Conservation (phyloP, 2,888 invertebrate genomes). For the Thelaira solivaga region DNA sequence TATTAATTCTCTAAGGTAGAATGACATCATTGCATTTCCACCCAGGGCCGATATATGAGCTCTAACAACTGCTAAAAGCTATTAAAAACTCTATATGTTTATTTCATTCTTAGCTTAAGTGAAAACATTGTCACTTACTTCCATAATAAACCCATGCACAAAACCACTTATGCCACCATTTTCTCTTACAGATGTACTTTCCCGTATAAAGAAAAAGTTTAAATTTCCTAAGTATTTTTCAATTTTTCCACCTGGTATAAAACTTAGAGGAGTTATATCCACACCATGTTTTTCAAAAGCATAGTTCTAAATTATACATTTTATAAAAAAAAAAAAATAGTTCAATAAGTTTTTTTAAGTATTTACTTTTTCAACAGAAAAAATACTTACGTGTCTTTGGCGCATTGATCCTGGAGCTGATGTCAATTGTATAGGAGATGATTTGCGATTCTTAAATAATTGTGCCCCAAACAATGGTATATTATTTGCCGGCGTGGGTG, state of each 20-base stretch:
- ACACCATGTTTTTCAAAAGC: slow-evolving; percentile 79
- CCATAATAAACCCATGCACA: slow-evolving; percentile 94
- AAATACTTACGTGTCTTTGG: slow-evolving; percentile 50
- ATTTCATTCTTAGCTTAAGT: slow-evolving; percentile 3
- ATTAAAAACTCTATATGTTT: slow-evolving; percentile 5
- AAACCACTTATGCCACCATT: slow-evolving; percentile 95
- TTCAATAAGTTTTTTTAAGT: neutral
- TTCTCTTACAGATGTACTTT: slow-evolving; percentile 94
- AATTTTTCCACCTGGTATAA: slow-evolving; percentile 86
- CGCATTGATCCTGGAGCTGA: slow-evolving; percentile 61
- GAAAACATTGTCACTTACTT: slow-evolving; percentile 78
- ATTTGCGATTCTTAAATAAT: slow-evolving; percentile 78
- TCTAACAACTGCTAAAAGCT: slow-evolving; percentile 91
- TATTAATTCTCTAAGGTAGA: slow-evolving; percentile 94
- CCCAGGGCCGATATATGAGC: slow-evolving; percentile 95
- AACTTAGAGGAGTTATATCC: slow-evolving; percentile 88
- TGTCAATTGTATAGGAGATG: slow-evolving; percentile 78
- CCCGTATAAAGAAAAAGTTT: slow-evolving; percentile 96
- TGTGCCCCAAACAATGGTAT: slow-evolving; percentile 73
- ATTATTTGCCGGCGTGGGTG: slow-evolving; percentile 69
- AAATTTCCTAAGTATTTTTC: slow-evolving; percentile 92
- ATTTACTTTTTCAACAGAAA: too few species aligned
- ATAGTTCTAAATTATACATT: slow-evolving; percentile 69
- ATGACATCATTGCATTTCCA: slow-evolving; percentile 96
- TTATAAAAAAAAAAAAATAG: neutral